These are phyloP conservation scores for Stylophora pistillata DNA, from an alignment of 64 coral and sea anemone species.

Conservation along the genomic window DNA sequence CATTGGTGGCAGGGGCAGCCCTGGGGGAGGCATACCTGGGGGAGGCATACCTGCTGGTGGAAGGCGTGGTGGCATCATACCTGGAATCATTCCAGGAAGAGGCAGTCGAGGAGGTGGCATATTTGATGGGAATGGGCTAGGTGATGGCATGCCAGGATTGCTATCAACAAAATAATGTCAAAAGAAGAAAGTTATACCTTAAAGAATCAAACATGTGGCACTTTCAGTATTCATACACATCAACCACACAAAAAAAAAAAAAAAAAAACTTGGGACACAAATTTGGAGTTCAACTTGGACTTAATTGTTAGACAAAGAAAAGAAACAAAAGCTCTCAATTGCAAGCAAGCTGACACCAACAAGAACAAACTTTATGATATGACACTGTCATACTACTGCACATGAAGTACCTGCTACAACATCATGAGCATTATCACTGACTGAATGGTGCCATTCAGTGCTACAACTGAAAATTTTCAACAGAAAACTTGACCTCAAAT, in stretches of 20 bases:
- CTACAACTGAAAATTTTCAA: no score
- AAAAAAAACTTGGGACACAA: no score
- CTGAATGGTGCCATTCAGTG: no score
- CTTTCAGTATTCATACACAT: no score
- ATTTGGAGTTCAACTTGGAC: not conserved
- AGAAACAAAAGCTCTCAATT: not conserved
- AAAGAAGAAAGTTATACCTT: not conserved
- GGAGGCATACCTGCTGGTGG: conserved; percentile 34
- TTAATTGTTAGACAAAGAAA: not conserved
- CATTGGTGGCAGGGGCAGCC: conserved; percentile 21
- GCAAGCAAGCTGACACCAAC: no score
- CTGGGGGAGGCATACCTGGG: conserved; percentile 39
- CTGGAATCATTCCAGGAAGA: conserved; percentile 57
- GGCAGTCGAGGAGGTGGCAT: conserved; percentile 44
- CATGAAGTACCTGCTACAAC: no score
- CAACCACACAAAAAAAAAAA: no score
- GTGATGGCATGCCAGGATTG: conserved; percentile 31
- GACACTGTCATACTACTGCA: no score
- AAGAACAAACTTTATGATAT: no score
- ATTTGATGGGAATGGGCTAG: conserved; percentile 2
- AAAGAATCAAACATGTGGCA: not conserved
- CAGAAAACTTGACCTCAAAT: no score
- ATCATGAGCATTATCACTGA: no score
- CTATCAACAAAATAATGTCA: not conserved
- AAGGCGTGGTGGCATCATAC: conserved; percentile 26